Evolutionary conservation across 2,113 vertebrate species (phyloP).

Genomic region (Thunnus thynnus): DNA sequence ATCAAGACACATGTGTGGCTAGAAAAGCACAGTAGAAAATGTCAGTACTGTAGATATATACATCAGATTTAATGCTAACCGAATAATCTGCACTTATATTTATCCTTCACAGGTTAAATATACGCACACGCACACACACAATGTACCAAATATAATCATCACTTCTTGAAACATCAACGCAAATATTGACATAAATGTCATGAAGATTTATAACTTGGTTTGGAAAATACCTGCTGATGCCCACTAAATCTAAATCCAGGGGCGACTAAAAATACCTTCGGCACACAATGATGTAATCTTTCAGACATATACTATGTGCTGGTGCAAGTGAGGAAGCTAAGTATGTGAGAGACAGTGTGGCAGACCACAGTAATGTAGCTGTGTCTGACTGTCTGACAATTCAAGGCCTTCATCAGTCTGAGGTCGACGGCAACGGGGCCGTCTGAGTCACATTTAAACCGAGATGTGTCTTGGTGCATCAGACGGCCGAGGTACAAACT

Average conservation of each 20-base stretch:
- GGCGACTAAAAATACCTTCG: conserved; percentile 67
- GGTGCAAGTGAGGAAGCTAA: conserved; percentile 47
- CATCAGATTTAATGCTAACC: background rate
- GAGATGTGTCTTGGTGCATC: conserved; percentile 5
- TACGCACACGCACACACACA: background rate
- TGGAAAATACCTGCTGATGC: conserved; percentile 68
- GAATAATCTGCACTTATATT: conserved; percentile 23
- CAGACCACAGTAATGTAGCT: conserved; percentile 73
- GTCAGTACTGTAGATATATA: background rate
- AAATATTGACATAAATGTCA: conserved; percentile 51
- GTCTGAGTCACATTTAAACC: conserved; percentile 50
- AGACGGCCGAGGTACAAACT: conserved; percentile 29
- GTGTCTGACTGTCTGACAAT: conserved; percentile 72
- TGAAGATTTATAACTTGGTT: conserved; percentile 45
- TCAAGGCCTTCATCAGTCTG: conserved; percentile 53
- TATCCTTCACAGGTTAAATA: conserved; percentile 40
- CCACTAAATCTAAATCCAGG: conserved; percentile 47
- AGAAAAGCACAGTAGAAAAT: conserved; percentile 12
- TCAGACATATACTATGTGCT: conserved; percentile 50
- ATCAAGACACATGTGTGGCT: background rate
- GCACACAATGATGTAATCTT: conserved; percentile 75
- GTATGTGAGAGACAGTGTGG: conserved; percentile 68
- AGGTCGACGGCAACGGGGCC: conserved; percentile 33
- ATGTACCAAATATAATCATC: conserved; percentile 38
- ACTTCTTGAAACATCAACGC: conserved; percentile 45